Evolutionary conservation across 2,888 invertebrate species (phyloP), one percentile per base, ranked within the genome.

Genomic region (Caenorhabditis macrosperma): DNA sequence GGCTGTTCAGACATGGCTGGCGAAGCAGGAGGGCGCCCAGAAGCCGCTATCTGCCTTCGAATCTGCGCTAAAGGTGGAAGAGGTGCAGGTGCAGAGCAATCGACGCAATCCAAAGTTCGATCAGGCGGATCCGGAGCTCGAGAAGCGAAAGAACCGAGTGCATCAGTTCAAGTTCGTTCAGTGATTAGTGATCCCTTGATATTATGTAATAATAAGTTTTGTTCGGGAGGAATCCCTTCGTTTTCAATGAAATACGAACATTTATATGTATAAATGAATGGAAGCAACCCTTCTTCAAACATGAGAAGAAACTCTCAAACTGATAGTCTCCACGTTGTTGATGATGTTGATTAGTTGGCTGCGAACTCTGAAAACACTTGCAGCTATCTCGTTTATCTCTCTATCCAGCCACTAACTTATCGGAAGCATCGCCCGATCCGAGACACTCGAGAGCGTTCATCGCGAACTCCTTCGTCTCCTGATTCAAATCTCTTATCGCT

Each of bases 271-370:
- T 72, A 20, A 72, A 17, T 63, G 60, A 60, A 81, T 81, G 20
- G 81, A 44, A n/a, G 78, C 67, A 20, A 78, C 64, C 66, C 81
- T 69, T n/a, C n/a, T 20, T 72, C 28, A 72, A 17, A 72, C 66
- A 60, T 83, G 83, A 20, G 81, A 44, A n/a, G 78, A 72, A 20
- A 78, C 64, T 69, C 81, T 69, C 50, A 81, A 52, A 35, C 72
- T 61, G 22, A 83, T 81, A n/a, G 71, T 26, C 30, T 78, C 81
- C 26, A 54, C 74, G 10, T 68, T 66, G 38, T 76, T 64, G 44
- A 83, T 76, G 52, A 83, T 83, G 22, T 57, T 64, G 30, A 78
- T 76, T 3, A 82, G 75, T 9, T 76, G 69, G 4, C 26, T 50
- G 15, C 75, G 60, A n/a, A 81, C 33, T 54, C 72, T 78, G 71